Evolutionary conservation across 1,140 invertebrate genomes (phyloP).

Genomic region (Drosophila baimaii): DNA sequence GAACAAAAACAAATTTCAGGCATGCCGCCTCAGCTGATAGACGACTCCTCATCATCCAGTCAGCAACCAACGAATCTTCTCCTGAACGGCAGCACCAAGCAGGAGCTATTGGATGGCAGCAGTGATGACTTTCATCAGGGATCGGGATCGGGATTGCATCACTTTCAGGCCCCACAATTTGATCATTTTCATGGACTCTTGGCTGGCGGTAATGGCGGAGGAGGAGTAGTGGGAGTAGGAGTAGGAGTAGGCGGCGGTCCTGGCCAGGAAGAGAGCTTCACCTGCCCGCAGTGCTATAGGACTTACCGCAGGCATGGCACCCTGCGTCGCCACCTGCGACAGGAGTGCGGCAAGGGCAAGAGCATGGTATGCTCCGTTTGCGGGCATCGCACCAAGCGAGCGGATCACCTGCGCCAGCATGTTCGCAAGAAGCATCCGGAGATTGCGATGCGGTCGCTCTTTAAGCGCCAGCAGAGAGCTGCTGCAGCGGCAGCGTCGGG

Average conservation of each 20-base stretch:
- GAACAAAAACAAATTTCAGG: slow-evolving; percentile 82
- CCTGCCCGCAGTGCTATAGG: slow-evolving; percentile 86
- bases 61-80: slow-evolving; percentile 47
- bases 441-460: slow-evolving; percentile 79
- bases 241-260: background rate
- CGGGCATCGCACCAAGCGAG: slow-evolving; percentile 85
- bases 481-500: slow-evolving; percentile 31
- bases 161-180: slow-evolving; percentile 64
- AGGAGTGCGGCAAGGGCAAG: slow-evolving; percentile 86
- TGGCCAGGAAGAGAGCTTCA: slow-evolving; percentile 77
- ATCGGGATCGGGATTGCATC: slow-evolving; percentile 30
- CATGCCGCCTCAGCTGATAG: slow-evolving; percentile 55
- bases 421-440: slow-evolving; percentile 84
- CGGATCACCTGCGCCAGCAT: slow-evolving; percentile 85
- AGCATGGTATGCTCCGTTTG: slow-evolving; percentile 85
- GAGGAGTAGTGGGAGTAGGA: slow-evolving; percentile 9
- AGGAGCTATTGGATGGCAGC: slow-evolving; percentile 44
- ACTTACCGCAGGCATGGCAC: slow-evolving; percentile 86
- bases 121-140: slow-evolving; percentile 59
- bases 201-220: slow-evolving; percentile 14
- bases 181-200: slow-evolving; percentile 61
- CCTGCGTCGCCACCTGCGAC: slow-evolving; percentile 86
- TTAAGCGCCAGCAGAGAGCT: slow-evolving; percentile 68
- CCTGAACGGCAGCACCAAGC: slow-evolving; percentile 44
- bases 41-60: slow-evolving; percentile 53